Base-by-base conservation (phyloP, 2,113 vertebrate genomes). In the Scolopax mira region DNA sequence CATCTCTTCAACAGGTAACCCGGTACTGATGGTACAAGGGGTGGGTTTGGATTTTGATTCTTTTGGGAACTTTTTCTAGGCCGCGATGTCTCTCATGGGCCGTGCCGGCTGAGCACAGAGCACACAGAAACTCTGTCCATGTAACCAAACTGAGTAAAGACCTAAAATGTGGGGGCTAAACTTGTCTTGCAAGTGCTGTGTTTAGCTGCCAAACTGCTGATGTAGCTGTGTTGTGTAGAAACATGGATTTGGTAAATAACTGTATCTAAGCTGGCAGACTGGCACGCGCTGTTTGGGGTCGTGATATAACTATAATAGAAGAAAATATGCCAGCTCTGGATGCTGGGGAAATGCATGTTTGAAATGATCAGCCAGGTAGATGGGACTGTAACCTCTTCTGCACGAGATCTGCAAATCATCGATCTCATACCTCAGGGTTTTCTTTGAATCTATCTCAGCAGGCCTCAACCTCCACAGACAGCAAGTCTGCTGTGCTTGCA, bases 1-100 rank as follows among this genome's bases (percentile, higher is more conserved):
- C 98, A 89, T 99, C 99, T 66, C 98, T 99, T 72, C 98, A 98
- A n/a, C 98, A 98, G 97, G 98, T 98, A 96, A 75, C 23, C 18
- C 23, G 18, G 23, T 62, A 6, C 2, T 2, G 22, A 10, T 54
- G 46, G 6, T 69, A 4, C 19, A n/a, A 62, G 51, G 51, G 13
- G 2, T 55, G 24, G 25, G 12, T 15, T 60, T 88, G 46, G 39
- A 16, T 84, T 89, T 79, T 58, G 77, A 23, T 52, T 8, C 37
- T 48, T 71, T 6, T 17, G 62, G 64, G 60, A 44, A 13, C 11
- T 15, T 39, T 64, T 46, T 64, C 28, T 61, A 37, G 54, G 28
- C 39, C 5, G 11, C 51, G 22, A 3, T 65, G 42, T 15, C 41
- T 85, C 52, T 12, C 37, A 11, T 24, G 21, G n/a, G 42, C 61